Base-by-base conservation (phyloP, 2,113 vertebrate genomes). In the Pagrus major region DNA sequence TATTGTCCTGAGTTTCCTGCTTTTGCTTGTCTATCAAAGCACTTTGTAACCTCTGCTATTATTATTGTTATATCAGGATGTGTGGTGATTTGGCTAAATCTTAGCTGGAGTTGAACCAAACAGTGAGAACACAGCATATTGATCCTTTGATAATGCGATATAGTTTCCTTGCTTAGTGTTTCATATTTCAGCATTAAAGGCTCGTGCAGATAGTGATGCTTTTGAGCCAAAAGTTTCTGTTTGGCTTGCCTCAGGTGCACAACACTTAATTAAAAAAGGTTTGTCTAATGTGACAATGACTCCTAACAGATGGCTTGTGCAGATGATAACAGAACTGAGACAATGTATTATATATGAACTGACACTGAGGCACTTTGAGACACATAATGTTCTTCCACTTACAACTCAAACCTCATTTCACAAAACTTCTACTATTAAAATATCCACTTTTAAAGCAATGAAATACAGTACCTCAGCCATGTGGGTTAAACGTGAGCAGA, bases 201-300 rank as follows among this genome's bases (percentile, higher is more conserved):
- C 31, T 71, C 33, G n/a, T 25, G 29, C 18, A 56, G 35, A 73
- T 10, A 14, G n/a, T 10, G 5, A 3, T 31, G n/a, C n/a, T n/a
- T n/a, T n/a, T n/a, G n/a, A n/a, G n/a, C n/a, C n/a, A n/a, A n/a
- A n/a, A n/a, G 56, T 54, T 51, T 56, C 14, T 51, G 52, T 52
- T 59, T 33, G 37, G 29, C 41, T 66, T 39, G 44, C 69, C 69
- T 86, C n/a, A 56, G 64, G 70, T 71, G 39, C 9, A 52, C 33
- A 51, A 67, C 51, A 52, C 27, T 25, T 54, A 25, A 70, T 74
- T 82, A 64, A 68, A 71, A 64, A 63, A 31, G 46, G 33, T 58
- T 44, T 70, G 56, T 44, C 49, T 39, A 59, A 39, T 52, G 16
- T 44, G 16, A 66, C 58, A 69, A n/a, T 51, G 9, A 27, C 21